Conservation (phyloP, 2,888 invertebrate species). For the Leucophenga montana region DNA sequence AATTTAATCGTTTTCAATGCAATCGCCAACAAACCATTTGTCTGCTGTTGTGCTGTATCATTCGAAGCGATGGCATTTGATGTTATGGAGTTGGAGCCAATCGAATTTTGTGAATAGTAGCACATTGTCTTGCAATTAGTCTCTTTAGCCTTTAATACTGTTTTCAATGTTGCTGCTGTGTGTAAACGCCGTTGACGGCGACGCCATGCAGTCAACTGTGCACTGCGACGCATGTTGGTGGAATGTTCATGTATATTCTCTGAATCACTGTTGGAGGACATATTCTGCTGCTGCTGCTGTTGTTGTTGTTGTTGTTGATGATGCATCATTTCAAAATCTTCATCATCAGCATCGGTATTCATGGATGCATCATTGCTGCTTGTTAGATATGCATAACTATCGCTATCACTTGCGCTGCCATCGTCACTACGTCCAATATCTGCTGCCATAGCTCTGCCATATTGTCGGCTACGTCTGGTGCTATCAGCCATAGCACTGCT, state of each 20-base stretch:
- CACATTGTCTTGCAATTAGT: slow-evolving; percentile 33
- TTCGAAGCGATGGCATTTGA: slow-evolving; percentile 1
- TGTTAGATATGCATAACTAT: slow-evolving; percentile 30
- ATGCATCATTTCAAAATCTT: neutral
- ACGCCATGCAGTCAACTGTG: too few relatives aligned
- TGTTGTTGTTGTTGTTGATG: too few relatives aligned
- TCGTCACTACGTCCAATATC: neutral
- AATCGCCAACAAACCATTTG: slow-evolving; percentile 76
- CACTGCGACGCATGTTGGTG: too few relatives aligned
- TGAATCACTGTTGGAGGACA: too few relatives aligned
- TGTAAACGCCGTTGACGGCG: neutral
- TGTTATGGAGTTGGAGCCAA: slow-evolving; percentile 29
- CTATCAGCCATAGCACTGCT: slow-evolving; percentile 36
- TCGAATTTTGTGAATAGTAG: neutral
- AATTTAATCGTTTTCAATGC: slow-evolving; percentile 79
- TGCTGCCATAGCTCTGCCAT: too few relatives aligned
- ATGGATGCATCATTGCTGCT: slow-evolving; percentile 15
- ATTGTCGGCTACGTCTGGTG: slow-evolving; percentile 33
- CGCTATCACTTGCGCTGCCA: neutral
- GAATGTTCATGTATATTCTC: too few relatives aligned
- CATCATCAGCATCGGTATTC: slow-evolving; percentile 31
- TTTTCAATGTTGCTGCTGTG: slow-evolving; percentile 28
- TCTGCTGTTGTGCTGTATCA: slow-evolving; percentile 22
- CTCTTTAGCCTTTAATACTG: slow-evolving; percentile 37
- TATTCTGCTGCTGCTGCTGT: too few relatives aligned